Percentiles rank a stretch among this genome's conserved stretches.
These are phyloP conservation scores for Drosophila athabasca DNA, from an alignment of 1,140 invertebrate genomes.

Conservation along the genomic window DNA sequence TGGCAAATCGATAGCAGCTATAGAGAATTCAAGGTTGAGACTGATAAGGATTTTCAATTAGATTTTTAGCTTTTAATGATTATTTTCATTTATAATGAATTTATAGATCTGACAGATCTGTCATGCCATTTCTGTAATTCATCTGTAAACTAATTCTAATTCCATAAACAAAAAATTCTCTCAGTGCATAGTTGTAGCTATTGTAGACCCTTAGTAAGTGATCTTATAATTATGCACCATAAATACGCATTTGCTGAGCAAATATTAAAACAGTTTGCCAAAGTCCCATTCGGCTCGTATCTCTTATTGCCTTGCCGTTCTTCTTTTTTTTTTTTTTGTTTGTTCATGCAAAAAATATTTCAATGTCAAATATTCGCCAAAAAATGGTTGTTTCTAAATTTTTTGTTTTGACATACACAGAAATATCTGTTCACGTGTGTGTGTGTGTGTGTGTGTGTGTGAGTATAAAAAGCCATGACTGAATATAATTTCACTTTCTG, in stretches of 20 bases:
- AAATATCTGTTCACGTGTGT: background rate
- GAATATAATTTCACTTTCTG: slow-evolving; percentile 53
- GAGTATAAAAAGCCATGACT: slow-evolving; percentile 65
- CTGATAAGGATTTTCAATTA: slow-evolving; percentile 9
- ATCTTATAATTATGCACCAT: no score
- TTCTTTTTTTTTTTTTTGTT: slow-evolving; percentile 4
- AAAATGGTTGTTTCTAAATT: slow-evolving; percentile 32
- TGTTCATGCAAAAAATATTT: slow-evolving; percentile 48
- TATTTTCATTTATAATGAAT: background rate
- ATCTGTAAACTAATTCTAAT: no score
- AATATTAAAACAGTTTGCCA: slow-evolving; percentile 70
- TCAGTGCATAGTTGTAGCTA: no score
- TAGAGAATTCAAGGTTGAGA: slow-evolving; percentile 28
- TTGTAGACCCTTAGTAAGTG: no score
- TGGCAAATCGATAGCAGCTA: slow-evolving; percentile 21
- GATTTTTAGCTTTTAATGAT: no score
- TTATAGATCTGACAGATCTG: no score
- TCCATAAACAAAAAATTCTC: no score
- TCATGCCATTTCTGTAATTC: no score
- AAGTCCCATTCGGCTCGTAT: slow-evolving; percentile 49
- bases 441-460: slow-evolving; percentile 6
- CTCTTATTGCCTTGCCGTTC: slow-evolving; percentile 14
- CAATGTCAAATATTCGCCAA: slow-evolving; percentile 67
- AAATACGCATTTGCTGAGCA: slow-evolving; percentile 21
- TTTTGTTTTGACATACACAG: slow-evolving; percentile 10